Conservation (phyloP, 2,113 vertebrate genomes). For the Sceloporus tristichus region DNA sequence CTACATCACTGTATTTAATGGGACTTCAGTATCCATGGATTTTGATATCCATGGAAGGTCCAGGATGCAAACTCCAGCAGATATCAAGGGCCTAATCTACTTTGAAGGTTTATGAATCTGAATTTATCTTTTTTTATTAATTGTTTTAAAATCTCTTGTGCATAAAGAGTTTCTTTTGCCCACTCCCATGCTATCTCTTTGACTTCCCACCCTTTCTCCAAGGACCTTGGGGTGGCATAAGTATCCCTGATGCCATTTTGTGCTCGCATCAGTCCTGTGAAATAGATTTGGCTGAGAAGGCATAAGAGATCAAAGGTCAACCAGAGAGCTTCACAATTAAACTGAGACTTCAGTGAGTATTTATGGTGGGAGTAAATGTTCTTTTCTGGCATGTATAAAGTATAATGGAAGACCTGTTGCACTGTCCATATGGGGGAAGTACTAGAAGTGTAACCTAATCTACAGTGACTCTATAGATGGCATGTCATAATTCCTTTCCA, state of each 20-base stretch:
- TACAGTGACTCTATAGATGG: neutral
- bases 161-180: too few relatives aligned
- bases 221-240: neutral
- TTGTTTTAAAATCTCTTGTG: too few relatives aligned
- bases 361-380: neutral
- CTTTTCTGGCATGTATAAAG: neutral
- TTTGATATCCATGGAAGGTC: too few relatives aligned
- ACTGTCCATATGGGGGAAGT: neutral
- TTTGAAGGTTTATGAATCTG: neutral
- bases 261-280: neutral
- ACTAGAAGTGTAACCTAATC: conserved; percentile 4
- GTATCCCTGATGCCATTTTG: neutral
- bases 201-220: neutral
- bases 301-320: neutral
- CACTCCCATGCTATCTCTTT: neutral
- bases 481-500: neutral
- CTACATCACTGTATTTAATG: too few relatives aligned
- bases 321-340: neutral
- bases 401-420: neutral
- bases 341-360: neutral
- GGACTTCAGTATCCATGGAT: too few relatives aligned
- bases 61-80: too few relatives aligned
- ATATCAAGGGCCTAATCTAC: too few relatives aligned
- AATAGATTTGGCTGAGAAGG: neutral
- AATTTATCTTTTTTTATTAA: neutral